phyloP scores from a whole-genome alignment of 2,888 invertebrate species.

The Trisateles emortualis region DNA sequence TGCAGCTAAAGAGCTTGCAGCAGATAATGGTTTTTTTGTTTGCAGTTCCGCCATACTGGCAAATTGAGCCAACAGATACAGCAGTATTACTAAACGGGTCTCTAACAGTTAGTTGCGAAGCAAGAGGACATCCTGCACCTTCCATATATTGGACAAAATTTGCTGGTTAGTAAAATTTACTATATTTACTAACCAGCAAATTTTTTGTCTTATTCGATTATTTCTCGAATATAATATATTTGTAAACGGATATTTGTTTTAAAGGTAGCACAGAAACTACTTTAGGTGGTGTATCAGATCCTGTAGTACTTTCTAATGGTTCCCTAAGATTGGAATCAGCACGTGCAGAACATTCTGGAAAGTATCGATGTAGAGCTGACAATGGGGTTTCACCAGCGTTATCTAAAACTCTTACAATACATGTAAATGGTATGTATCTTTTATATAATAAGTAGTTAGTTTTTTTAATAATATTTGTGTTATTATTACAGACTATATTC shows the following conservation, averaged over 20 bases:
- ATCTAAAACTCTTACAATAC: conserved; percentile 92
- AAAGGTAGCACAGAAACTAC: conserved; percentile 79
- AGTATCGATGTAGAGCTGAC: conserved; percentile 94
- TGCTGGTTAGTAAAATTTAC: conserved; percentile 83
- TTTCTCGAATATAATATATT: neutral
- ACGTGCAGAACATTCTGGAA: conserved; percentile 92
- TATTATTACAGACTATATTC: too few species aligned
- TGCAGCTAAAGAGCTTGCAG: neutral
- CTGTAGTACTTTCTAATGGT: conserved; percentile 88
- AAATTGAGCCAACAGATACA: conserved; percentile 91
- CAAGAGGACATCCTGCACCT: conserved; percentile 93
- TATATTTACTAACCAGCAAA: neutral
- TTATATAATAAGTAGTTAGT: neutral
- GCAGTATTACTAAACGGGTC: conserved; percentile 91
- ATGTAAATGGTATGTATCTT: conserved; percentile 90
- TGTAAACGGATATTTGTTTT: conserved; percentile 26
- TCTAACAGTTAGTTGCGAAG: conserved; percentile 91
- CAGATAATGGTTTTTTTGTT: neutral
- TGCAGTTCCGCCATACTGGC: conserved; percentile 93
- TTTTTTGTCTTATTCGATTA: neutral
- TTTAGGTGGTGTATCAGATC: conserved; percentile 78
- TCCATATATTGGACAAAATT: conserved; percentile 91
- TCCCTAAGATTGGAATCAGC: conserved; percentile 91
- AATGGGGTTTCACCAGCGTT: conserved; percentile 94
- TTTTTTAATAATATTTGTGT: too few species aligned